Base-by-base conservation (phyloP, 2,888 invertebrate species). In the Pseudococcus longispinus region DNA sequence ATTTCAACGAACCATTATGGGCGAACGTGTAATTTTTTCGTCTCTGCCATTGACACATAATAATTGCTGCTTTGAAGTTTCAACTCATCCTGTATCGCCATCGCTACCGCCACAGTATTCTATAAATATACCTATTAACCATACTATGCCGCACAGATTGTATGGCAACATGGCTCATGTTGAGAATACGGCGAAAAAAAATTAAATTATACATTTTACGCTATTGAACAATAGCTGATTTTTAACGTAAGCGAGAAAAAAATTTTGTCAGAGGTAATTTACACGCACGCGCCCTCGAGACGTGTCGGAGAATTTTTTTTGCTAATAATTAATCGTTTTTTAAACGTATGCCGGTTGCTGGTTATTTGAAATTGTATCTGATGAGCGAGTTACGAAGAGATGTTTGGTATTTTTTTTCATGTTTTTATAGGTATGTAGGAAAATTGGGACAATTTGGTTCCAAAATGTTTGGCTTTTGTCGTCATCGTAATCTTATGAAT, bases 31-130 rank as follows among this genome's bases (percentile, higher is more conserved):
- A 70, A 70, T 70, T 70, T 70, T 70, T 70, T 29, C 26, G 18
- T 70, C 70, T 15, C 70, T 18, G 70, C 70, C 29, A 70, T 70
- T 70, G 70, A 70, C 70, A 70, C 70, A 29, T 70, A 29, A 29
- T 70, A 26, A 29, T 70, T 60, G 23, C 60, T 60, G 23, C 60
- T 60, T 60, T 23, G 23, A 60, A 60, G 23, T 60, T 60, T 60
- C 55, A 23, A 60, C 60, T 20, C 23, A 60, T 60, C 20, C 60
- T 60, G 60, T 60, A 60, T 13, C 6, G n/a, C 26, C 11, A 29
- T 15, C 70, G n/a, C 29, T 8, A n/a, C 26, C 26, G 26, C 60
- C 26, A 26, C 15, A 70, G 13, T 29, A 70, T 29, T 70, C 70
- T 70, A 70, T 70, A 29, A 70, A 70, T 29, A 70, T 37, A 37